Conservation (phyloP, 2,888 invertebrate species). For the Idaea biselata region DNA sequence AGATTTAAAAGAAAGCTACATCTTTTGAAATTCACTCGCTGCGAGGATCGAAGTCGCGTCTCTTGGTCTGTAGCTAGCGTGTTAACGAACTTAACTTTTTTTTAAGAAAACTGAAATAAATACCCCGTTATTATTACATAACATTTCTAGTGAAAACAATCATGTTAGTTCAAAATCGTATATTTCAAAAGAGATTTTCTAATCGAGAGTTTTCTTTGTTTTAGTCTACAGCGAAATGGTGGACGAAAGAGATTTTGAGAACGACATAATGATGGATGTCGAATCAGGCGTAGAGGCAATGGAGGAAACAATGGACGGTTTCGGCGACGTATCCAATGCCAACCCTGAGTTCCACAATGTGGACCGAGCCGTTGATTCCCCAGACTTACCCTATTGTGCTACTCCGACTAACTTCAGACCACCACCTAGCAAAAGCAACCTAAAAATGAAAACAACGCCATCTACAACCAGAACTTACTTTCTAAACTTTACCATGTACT, state of each 20-base stretch:
- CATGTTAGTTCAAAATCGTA: no score
- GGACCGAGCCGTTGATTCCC: constrained; percentile 33
- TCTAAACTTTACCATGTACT: constrained; percentile 61
- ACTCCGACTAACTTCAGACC: constrained; percentile 45
- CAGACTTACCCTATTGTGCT: constrained; percentile 25
- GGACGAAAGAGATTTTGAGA: constrained; percentile 49
- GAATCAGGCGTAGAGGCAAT: constrained; percentile 77
- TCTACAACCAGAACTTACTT: constrained; percentile 48
- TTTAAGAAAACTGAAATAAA: no score
- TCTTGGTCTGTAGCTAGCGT: no score
- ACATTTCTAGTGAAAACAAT: constrained; percentile 3
- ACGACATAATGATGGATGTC: constrained; percentile 62
- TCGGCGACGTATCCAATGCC: constrained; percentile 48
- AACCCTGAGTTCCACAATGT: constrained; percentile 31
- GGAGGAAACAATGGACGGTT: constrained; percentile 67
- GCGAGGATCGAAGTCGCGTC: no score
- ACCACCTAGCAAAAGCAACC: constrained; percentile 58
- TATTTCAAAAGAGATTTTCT: neutral
- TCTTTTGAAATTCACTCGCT: no score
- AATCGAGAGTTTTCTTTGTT: constrained; percentile 15
- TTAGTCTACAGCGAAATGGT: constrained; percentile 51
- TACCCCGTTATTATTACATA: no score
- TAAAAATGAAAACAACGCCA: constrained; percentile 28
- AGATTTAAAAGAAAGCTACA: neutral
- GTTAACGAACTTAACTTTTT: no score